Base-by-base conservation (phyloP, 2,113 vertebrate species). In the Phyllopteryx taeniolatus region DNA sequence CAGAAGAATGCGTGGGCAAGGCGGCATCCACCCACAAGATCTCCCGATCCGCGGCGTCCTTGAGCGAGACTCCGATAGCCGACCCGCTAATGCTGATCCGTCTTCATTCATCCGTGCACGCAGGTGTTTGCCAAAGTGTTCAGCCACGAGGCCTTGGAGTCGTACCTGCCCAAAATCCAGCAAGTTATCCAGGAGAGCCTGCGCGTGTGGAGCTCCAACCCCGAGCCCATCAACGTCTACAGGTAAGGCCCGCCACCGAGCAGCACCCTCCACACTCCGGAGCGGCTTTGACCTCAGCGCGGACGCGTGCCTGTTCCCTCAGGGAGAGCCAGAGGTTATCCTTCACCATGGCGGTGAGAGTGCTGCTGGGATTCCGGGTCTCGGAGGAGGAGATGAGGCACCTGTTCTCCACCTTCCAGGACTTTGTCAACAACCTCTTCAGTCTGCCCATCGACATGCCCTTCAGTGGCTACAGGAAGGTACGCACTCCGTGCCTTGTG, bases 71-170 rank as follows among this genome's bases (percentile, higher is more conserved):
- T 14, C 14, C 47, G 13, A 13, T 49, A 49, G 2, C 17, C 14
- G 49, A 51, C 6, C 7, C 56, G 20, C 2, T 27, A 13, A 27
- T 3, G 22, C 27, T 59, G 11, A 59, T 14, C 56, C 11, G 35
- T 63, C 35, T 42, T 20, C 1, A 4, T 63, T 57, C 61, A 2
- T 75, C 12, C 63, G 27, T 78, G 43, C 76, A 57, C 0, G 0
- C 17, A 99, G 98, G 95, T 99, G 44, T 97, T 99, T 86, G 96
- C 98, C 71, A 98, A 97, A 88, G 95, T 99, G 72, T 99, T 99
- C 91, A 99, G 96, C 86, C 97, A 99, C 0, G 96, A 98, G 63
- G 96, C 98, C 0, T 83, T 99, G 90, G 95, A 98, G 86, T 96
- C 93, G 27, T 99, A 99, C 75, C 94, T 99, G 2, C 98, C 97